Evolutionary conservation across 2,797 vertebrate genomes (phyloP).

Genomic region (Natrix natrix): DNA sequence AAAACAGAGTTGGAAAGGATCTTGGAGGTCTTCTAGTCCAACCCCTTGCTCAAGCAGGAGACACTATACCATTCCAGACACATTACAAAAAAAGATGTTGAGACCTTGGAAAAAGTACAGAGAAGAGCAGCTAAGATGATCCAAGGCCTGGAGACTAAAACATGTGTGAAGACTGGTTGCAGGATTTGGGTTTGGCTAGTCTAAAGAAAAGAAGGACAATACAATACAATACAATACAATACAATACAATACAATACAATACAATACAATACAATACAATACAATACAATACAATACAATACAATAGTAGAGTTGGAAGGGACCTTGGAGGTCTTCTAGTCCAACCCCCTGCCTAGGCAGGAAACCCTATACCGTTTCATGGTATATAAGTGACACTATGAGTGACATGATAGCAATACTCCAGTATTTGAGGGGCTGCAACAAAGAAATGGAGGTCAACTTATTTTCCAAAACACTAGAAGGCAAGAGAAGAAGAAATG

Average conservation of each 20-base stretch:
- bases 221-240: too few species aligned
- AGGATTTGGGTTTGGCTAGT: neutral
- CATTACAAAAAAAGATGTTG: neutral
- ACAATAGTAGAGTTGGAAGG: too few species aligned
- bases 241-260: too few species aligned
- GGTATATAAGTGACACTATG: too few species aligned
- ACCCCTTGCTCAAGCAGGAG: neutral
- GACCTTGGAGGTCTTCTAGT: too few species aligned
- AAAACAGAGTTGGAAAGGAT: neutral
- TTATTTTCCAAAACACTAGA: neutral
- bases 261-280: too few species aligned
- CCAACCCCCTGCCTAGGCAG: too few species aligned
- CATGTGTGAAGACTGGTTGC: fast-evolving
- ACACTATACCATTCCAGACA: neutral
- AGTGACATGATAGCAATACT: neutral
- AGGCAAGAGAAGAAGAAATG: neutral
- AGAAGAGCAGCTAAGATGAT: neutral
- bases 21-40: neutral
- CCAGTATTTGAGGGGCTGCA: neutral
- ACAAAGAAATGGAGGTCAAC: neutral
- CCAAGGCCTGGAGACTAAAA: neutral
- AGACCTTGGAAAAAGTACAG: neutral
- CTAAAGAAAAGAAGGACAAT: neutral
- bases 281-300: too few species aligned
- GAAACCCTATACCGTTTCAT: too few species aligned